Base-by-base conservation (phyloP, 2,888 invertebrate genomes). In the Mythimna loreyi region DNA sequence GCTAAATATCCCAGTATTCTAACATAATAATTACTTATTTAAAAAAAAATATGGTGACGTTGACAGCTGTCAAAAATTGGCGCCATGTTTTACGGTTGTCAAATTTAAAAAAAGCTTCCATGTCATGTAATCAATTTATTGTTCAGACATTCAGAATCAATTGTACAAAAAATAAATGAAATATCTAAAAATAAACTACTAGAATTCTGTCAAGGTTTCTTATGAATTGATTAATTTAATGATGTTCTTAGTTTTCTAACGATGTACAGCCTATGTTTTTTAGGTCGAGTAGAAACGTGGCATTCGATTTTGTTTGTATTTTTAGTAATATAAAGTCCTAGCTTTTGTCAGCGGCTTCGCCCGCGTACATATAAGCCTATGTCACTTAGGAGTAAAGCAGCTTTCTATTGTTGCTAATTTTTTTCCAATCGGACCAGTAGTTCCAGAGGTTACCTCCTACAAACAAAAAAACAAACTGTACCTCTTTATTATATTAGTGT, bases 1-100 rank as follows among this genome's bases (percentile, higher is more conserved):
- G 33, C 30, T 43, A 40, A 43, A 47, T 72, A 9, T 33, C 1
- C 2, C 11, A 2, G 25, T 23, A 0, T 21, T 19, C 1, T 7
- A 33, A 9, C n/a, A 33, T 9, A 36, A 8, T 13, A 6, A 52
- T 5, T 21, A 28, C 9, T 36, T 19, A 6, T 13, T 16, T 7
- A 3, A 23, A 28, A 56, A 50, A 56, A 43, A 50, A 13, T 5
- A 28, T 1, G 19, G 1, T 69, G 33, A 52, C 21, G 52, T 25
- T 57, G 71, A 53, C 52, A 64, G 50, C 36, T 64, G 65, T 58
- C 71, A 64, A 72, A 71, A 69, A 13, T 7, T 49, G 30, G 40
- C 55, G 25, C 47, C 21, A n/a, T 21, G 21, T 28, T 45, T 11
- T 19, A 25, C 21, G 36, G 19, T 19, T 28, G 21, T 19, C 23